Evolutionary conservation across 1,140 invertebrate genomes (phyloP).

Genomic region (Danaus plexippus): DNA sequence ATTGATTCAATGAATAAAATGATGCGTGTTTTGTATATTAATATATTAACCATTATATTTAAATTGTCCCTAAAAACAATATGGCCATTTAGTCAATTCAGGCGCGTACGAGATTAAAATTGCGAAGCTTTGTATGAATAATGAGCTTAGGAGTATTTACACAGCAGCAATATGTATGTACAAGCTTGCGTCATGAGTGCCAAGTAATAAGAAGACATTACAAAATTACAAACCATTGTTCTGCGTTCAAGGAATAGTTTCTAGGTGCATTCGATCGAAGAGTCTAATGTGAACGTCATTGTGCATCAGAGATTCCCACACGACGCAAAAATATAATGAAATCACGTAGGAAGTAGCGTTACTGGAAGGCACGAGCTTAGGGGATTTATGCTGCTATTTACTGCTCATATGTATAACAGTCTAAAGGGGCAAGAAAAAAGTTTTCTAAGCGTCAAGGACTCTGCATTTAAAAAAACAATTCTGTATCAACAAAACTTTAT

Average conservation of each 20-base stretch:
- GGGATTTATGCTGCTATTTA: conserved; percentile 2
- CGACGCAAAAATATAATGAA: conserved; percentile 33
- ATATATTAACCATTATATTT: conserved; percentile 21
- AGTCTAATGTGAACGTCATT: conserved; percentile 47
- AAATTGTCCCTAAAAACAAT: conserved; percentile 23
- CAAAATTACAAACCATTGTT: conserved; percentile 68
- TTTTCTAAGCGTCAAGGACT: too few relatives aligned
- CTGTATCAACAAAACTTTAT: too few relatives aligned
- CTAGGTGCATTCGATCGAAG: conserved; percentile 42
- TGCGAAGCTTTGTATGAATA: conserved; percentile 44
- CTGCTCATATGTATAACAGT: too few relatives aligned
- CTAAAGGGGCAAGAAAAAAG: too few relatives aligned
- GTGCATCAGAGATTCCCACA: conserved; percentile 42
- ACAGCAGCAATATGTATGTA: conserved; percentile 33
- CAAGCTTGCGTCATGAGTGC: conserved; percentile 59
- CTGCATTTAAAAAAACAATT: too few relatives aligned
- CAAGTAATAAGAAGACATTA: conserved; percentile 65
- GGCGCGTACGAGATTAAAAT: conserved; percentile 42
- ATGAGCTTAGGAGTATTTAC: conserved; percentile 37
- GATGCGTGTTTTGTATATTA: conserved; percentile 10
- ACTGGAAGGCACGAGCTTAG: conserved; percentile 23
- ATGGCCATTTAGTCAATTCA: conserved; percentile 29
- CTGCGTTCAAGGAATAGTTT: conserved; percentile 58
- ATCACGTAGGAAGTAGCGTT: conserved; percentile 35
- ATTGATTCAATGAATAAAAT: conserved; percentile 6